These are phyloP conservation scores for Hesperia comma DNA, from an alignment of 2,888 invertebrate genomes.

Conservation along the genomic window DNA sequence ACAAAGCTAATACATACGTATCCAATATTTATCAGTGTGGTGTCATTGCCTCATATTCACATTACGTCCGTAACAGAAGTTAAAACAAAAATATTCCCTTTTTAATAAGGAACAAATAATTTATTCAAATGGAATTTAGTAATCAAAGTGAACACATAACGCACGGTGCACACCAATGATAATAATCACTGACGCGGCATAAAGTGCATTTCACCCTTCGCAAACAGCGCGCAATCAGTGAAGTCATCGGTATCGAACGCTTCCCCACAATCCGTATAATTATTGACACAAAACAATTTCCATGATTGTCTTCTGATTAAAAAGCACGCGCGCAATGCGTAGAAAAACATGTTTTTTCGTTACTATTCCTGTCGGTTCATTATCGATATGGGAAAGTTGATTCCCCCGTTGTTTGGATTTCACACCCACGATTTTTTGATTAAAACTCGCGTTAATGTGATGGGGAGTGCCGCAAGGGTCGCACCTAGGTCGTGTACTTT, in stretches of 20 bases:
- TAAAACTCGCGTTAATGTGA: conserved; percentile 71
- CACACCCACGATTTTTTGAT: conserved; percentile 81
- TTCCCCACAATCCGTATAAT: conserved; percentile 60
- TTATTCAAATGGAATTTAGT: conserved; percentile 13
- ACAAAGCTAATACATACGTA: too few relatives aligned
- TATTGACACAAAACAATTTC: conserved; percentile 72
- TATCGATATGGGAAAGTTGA: conserved; percentile 80
- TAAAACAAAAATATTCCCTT: background rate
- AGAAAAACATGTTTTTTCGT: conserved; percentile 66
- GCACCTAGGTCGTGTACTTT: conserved; percentile 64
- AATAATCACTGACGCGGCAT: conserved; percentile 32
- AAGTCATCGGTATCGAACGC: conserved; percentile 59
- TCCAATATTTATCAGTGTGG: too few relatives aligned
- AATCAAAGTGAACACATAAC: conserved; percentile 21
- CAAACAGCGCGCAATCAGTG: conserved; percentile 60
- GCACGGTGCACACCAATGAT: conserved; percentile 21
- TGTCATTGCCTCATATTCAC: too few relatives aligned
- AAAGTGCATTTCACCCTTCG: conserved; percentile 45
- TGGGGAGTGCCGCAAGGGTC: conserved; percentile 75
- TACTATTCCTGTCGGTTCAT: conserved; percentile 71
- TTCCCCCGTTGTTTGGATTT: conserved; percentile 77
- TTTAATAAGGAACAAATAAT: background rate
- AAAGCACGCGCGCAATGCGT: conserved; percentile 60
- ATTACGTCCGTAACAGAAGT: too few relatives aligned
- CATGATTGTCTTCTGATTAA: conserved; percentile 69